Conservation (phyloP, 92 coral and sea anemone species). For the Siderastrea siderea region DNA sequence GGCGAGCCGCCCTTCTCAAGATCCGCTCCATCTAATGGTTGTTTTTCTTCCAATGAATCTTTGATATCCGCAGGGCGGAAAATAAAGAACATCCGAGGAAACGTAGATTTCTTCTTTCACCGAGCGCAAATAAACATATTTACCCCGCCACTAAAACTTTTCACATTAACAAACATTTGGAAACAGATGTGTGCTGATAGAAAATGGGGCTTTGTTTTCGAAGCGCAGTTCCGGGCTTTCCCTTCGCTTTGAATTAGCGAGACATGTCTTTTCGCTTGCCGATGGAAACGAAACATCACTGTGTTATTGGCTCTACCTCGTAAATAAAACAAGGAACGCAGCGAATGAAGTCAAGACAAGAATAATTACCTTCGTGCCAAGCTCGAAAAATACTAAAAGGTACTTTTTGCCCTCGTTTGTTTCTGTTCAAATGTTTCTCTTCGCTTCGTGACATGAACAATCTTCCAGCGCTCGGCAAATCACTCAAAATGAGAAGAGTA, state of each 20-base stretch:
- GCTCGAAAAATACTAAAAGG: not conserved
- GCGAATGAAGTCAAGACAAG: not conserved
- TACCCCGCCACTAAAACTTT: slow-evolving; percentile 38
- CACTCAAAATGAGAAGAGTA: slow-evolving; percentile 21
- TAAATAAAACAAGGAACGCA: not conserved
- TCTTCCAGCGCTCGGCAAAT: slow-evolving; percentile 5
- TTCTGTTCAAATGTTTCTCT: slow-evolving; percentile 3
- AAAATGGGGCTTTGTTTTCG: slow-evolving; percentile 21
- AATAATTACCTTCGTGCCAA: slow-evolving; percentile 11
- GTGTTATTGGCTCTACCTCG: slow-evolving; percentile 1
- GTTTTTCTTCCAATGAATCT: slow-evolving; percentile 35
- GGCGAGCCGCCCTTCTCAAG: slow-evolving; percentile 42
- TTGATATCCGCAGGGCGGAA: slow-evolving; percentile 44
- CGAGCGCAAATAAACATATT: slow-evolving; percentile 42
- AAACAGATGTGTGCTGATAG: slow-evolving; percentile 49
- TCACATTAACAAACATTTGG: slow-evolving; percentile 53
- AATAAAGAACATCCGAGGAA: slow-evolving; percentile 3
- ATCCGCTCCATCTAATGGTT: slow-evolving; percentile 37
- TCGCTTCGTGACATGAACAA: slow-evolving; percentile 18
- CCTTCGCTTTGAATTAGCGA: slow-evolving; percentile 29
- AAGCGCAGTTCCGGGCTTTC: slow-evolving; percentile 9
- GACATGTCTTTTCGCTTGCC: slow-evolving; percentile 27
- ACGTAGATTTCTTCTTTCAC: slow-evolving; percentile 19
- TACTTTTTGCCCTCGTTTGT: not conserved
- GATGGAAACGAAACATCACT: not conserved